These are phyloP conservation scores for Pseudomyrmex concolor DNA, from an alignment of 1,140 invertebrate genomes.

Conservation along the genomic window DNA sequence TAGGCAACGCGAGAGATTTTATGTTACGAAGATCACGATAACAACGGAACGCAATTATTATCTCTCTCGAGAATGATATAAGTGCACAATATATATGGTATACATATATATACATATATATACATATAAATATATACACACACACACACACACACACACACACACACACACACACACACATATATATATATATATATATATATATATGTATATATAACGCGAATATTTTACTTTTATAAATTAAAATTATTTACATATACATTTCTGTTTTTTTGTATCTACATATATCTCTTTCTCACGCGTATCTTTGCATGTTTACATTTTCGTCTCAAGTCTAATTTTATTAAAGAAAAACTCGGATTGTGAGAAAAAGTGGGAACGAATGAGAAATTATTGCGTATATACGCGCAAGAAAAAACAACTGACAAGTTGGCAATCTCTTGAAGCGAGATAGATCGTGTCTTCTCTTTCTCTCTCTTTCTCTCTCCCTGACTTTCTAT, in stretches of 20 bases:
- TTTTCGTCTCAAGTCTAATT: background rate
- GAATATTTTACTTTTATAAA: no score
- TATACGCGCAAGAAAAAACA: background rate
- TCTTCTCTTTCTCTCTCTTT: no score
- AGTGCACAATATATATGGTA: background rate
- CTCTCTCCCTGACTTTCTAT: background rate
- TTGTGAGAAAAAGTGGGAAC: background rate
- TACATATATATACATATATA: background rate
- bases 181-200: background rate
- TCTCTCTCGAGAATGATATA: background rate
- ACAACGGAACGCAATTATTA: conserved; percentile 15
- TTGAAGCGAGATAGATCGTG: background rate
- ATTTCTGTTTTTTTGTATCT: no score
- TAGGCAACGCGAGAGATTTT: background rate
- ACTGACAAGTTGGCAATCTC: conserved; percentile 1
- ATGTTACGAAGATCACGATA: background rate
- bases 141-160: no score
- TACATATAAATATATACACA: no score
- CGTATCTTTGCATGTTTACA: background rate
- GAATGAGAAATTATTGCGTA: background rate
- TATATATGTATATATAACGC: background rate
- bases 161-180: no score
- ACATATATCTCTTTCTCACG: no score
- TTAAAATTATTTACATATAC: no score
- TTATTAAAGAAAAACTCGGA: background rate